Base-by-base conservation (phyloP, 2,888 invertebrate genomes). In the Caenorhabditis imperialis region DNA sequence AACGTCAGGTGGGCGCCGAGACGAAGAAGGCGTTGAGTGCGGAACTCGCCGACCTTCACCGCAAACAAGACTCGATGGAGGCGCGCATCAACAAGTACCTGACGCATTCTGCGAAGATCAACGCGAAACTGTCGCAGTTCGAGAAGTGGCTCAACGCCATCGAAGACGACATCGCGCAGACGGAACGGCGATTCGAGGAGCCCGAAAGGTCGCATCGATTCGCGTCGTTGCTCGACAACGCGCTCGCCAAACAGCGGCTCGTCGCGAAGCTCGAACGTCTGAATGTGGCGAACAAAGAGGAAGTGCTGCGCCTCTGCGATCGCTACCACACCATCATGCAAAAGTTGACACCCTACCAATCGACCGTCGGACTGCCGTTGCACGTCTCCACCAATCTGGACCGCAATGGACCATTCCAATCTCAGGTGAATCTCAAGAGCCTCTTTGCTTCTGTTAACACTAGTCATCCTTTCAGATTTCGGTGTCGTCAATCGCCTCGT, bases 81-180 rank as follows among this genome's bases (percentile, higher is more conserved):
- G 78, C 75, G n/a, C 63, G 70, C 16, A 81, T 82, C 50, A 61
- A 76, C 33, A 78, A 77, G 22, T 78, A 75, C 51, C 48, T 79
- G 54, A 62, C 75, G 10, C 78, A 82, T 38, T 78, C 79, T 14
- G 75, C 70, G 12, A 76, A 77, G 44, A 72, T 80, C 45, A 69
- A 70, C 42, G 48, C 77, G 4, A 84, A 85, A 48, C 70, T 86
- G 48, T 44, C 76, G 23, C 83, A 82, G 3, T 86, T 86, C 72
- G 79, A 80, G 23, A 63, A 74, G 51, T 86, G 83, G 85, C 79
- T 85, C 47, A 74, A 75, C 20, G 63, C 82, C 20, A 79, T 85
- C 10, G 79, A 78, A 55, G 61, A 57, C 16, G 81, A 81, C 45
- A 57, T 71, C 22, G 62, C 51, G 22, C 51, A 69, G 30, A 67